Evolutionary conservation across 2,888 invertebrate species (phyloP), one percentile per base, ranked within the genome.

Genomic region (Eumacrocentrus americanus): DNA sequence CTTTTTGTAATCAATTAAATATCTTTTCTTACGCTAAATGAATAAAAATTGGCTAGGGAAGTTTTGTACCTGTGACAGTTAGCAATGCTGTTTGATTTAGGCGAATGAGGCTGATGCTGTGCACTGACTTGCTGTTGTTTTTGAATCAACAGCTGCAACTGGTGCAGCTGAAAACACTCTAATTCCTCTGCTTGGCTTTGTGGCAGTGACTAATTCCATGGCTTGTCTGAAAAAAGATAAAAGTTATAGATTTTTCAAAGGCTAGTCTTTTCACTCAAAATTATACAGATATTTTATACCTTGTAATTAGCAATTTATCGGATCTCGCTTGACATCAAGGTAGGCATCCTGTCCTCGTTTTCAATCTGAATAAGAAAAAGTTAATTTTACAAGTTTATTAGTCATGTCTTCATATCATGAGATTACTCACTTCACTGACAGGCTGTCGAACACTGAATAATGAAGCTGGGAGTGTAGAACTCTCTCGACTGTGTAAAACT

Each of bases 151-250:
- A 78, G 63, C 50, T 80, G 79, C 25, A 80, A 61, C 51, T 80
- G 80, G 47, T 80, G 79, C 44, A 79, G 80, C 38, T 80, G 80
- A 52, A 80, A 80, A 23, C 76, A 74, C 66, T 80, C 80, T 42
- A 80, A 65, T 60, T 80, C 80, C 53, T 80, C 80, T 42, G 80
- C 74, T 60, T 84, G 84, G 47, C 81, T 77, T 59, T 76, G 73
- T 60, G 81, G 81, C 63, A 84, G 66, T 47, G 81, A 80, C 82
- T 51, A 82, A 70, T 69, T 84, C 84, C 70, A 77, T 73, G 48
- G 82, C 81, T 75, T 84, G 84, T 64, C 81, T 79, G n/a, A n/a
- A n/a, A n/a, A 38, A 46, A 9, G 18, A 14, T 20, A 11, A 14
- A 40, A 37, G 44, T n/a, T n/a, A n/a, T n/a, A n/a, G n/a, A n/a